Evolutionary conservation across 37 sponge, comb jelly and placozoan species (phyloP).

Genomic region (Mnemiopsis leidyi): DNA sequence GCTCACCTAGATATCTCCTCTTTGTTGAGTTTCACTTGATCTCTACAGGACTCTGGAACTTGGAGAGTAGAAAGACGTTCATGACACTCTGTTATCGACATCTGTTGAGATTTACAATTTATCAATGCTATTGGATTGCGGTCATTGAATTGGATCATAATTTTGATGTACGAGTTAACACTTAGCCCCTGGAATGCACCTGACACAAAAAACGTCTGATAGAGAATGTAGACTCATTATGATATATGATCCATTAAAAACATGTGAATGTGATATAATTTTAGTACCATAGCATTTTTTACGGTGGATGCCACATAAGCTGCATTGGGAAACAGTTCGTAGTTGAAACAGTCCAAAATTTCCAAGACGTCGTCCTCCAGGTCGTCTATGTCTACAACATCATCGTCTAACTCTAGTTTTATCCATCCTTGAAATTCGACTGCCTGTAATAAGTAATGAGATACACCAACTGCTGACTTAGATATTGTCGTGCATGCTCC

Average conservation of each 20-base stretch:
- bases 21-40: conserved; percentile 21
- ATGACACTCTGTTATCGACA: neutral
- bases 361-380: conserved; percentile 1
- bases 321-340: conserved; percentile 21
- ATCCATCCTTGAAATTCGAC: conserved; percentile 29
- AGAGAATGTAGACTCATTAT: too few relatives aligned
- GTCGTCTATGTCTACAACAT: neutral
- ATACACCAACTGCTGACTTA: too few relatives aligned
- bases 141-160: too few relatives aligned
- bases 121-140: too few relatives aligned
- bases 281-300: conserved; percentile 31
- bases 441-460: too few relatives aligned
- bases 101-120: too few relatives aligned
- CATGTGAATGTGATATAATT: too few relatives aligned
- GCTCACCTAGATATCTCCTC: neutral
- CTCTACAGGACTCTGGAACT: neutral
- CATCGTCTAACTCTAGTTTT: conserved; percentile 16
- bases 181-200: too few relatives aligned
- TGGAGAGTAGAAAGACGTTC: neutral
- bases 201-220: too few relatives aligned
- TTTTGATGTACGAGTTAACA: too few relatives aligned
- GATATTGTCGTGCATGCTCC: too few relatives aligned
- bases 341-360: conserved; percentile 30
- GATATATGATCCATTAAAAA: too few relatives aligned
- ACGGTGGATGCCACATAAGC: neutral